Evolutionary conservation across 2,888 invertebrate species (phyloP).

Genomic region (Drosophila eohydei): DNA sequence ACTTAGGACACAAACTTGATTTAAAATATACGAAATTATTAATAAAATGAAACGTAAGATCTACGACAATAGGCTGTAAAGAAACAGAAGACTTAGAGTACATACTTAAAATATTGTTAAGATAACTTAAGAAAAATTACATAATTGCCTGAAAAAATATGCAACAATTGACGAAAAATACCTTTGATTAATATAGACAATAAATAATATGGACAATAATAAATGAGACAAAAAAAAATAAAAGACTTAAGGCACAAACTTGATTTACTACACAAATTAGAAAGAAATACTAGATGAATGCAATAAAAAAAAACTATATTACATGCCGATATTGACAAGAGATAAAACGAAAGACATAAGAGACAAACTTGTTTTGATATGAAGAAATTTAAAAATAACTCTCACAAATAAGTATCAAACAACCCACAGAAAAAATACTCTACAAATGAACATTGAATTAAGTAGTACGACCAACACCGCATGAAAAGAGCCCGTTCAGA

Average conservation of each 20-base stretch:
- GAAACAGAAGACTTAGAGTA: neutral
- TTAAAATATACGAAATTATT: too few species aligned
- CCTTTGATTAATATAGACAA: neutral
- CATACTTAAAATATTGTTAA: neutral
- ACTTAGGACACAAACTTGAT: slow-evolving; percentile 66
- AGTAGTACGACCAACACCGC: slow-evolving; percentile 37
- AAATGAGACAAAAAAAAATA: neutral
- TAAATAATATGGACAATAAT: neutral
- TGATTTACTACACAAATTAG: neutral
- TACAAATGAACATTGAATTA: slow-evolving; percentile 11
- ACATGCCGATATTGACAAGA: neutral
- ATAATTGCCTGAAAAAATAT: neutral
- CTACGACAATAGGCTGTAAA: too few species aligned
- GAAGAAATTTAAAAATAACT: neutral
- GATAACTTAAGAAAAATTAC: too few species aligned
- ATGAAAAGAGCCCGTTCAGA: slow-evolving; percentile 13
- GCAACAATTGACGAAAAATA: slow-evolving; percentile 1
- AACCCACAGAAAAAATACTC: neutral
- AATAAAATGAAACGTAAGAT: too few species aligned
- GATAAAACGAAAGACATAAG: slow-evolving; percentile 3
- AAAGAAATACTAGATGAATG: neutral
- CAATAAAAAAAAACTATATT: neutral
- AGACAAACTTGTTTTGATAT: slow-evolving; percentile 3
- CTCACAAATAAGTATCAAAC: slow-evolving; percentile 1
- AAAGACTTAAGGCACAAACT: neutral